Evolutionary conservation across 2,797 vertebrate genomes (phyloP).

Genomic region (Peromyscus eremicus): DNA sequence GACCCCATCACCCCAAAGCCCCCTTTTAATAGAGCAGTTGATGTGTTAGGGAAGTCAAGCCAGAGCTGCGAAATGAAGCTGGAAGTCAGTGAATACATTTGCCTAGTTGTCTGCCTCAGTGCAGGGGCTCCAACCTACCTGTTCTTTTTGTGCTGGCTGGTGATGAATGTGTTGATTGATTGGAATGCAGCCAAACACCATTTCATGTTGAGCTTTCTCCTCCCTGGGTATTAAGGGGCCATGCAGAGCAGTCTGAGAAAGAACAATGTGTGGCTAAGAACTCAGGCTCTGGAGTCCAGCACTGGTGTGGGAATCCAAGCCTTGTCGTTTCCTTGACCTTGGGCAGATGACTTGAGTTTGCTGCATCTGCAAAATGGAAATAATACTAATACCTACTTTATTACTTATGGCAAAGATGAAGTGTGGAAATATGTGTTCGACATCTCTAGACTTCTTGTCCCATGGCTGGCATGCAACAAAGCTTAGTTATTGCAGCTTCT

Average conservation of each 20-base stretch:
- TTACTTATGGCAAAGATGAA: constrained; percentile 58
- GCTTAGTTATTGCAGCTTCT: constrained; percentile 37
- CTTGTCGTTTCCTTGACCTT: constrained; percentile 69
- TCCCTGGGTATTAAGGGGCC: constrained; percentile 75
- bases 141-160: constrained; percentile 76
- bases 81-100: constrained; percentile 74
- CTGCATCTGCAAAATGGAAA: constrained; percentile 78
- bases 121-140: constrained; percentile 78
- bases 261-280: constrained; percentile 75
- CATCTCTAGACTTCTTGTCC: not conserved
- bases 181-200: constrained; percentile 77
- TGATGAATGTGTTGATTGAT: constrained; percentile 77
- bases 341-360: constrained; percentile 61
- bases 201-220: constrained; percentile 76
- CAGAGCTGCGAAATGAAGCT: constrained; percentile 68
- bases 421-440: constrained; percentile 33
- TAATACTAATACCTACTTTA: constrained; percentile 30
- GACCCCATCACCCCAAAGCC: constrained; percentile 51
- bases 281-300: constrained; percentile 56
- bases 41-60: constrained; percentile 64
- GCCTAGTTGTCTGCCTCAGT: constrained; percentile 75
- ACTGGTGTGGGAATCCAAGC: constrained; percentile 19
- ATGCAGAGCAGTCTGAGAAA: constrained; percentile 56
- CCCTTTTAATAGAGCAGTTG: constrained; percentile 58
- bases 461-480: not conserved